phyloP scores from a whole-genome alignment of 2,797 vertebrate genomes.

The Coccyzus lansbergi region DNA sequence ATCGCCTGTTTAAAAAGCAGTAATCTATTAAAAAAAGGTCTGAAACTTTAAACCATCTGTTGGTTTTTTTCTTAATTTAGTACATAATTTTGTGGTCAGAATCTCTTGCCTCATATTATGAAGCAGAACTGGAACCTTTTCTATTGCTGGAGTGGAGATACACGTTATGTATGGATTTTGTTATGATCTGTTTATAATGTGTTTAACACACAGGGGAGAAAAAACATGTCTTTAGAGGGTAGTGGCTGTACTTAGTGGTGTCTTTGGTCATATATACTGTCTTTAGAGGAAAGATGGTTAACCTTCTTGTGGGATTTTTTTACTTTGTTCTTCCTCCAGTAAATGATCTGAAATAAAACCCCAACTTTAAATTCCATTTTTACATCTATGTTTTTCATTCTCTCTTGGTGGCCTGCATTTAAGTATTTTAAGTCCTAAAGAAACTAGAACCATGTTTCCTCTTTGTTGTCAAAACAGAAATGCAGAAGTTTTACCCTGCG shows the following conservation, averaged over 20 bases:
- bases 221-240: conserved; percentile 25
- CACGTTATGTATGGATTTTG: not conserved
- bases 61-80: not conserved
- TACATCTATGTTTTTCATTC: not conserved
- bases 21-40: not conserved
- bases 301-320: conserved; percentile 13
- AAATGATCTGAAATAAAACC: not conserved
- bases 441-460: not conserved
- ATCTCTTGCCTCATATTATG: not conserved
- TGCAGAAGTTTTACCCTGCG: not conserved
- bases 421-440: not conserved
- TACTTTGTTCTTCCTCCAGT: not conserved
- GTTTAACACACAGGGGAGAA: not conserved
- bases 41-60: not conserved
- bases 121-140: not conserved
- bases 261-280: conserved; percentile 29
- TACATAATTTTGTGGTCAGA: not conserved
- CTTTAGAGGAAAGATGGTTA: conserved; percentile 47
- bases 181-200: not conserved
- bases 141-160: not conserved
- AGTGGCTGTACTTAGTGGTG: conserved; percentile 35
- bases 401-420: not conserved
- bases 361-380: not conserved
- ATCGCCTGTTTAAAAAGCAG: not conserved
- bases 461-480: not conserved